Percentiles rank a stretch among this genome's conserved stretches.
Evolutionary conservation across 2,888 invertebrate species (phyloP).

Genomic region (Meganola albula): DNA sequence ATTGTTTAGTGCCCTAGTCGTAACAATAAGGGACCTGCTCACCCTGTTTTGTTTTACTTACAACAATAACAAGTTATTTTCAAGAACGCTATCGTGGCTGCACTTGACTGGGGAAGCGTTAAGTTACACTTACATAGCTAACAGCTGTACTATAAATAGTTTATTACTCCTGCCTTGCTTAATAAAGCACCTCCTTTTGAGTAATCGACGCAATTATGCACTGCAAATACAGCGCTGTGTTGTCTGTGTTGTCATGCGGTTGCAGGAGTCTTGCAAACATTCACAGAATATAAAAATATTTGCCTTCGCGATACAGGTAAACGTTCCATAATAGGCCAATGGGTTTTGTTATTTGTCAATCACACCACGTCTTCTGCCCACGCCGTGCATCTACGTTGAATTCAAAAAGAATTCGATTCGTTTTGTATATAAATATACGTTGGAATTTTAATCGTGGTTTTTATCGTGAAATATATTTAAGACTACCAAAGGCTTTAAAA

Average conservation of each 20-base stretch:
- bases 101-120: slow-evolving; percentile 46
- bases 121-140: slow-evolving; percentile 22
- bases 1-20: slow-evolving; percentile 50
- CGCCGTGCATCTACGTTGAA: slow-evolving; percentile 35
- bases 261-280: slow-evolving; percentile 34
- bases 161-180: slow-evolving; percentile 19
- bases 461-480: slow-evolving; percentile 24
- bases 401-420: slow-evolving; percentile 41
- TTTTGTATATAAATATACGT: slow-evolving; percentile 20
- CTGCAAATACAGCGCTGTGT: slow-evolving; percentile 32
- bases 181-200: slow-evolving; percentile 26
- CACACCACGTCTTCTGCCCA: slow-evolving; percentile 48
- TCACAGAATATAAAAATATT: slow-evolving; percentile 39
- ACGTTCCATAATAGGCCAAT: slow-evolving; percentile 40
- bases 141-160: slow-evolving; percentile 17
- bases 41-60: slow-evolving; percentile 57
- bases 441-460: slow-evolving; percentile 53
- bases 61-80: slow-evolving; percentile 49
- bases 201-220: slow-evolving; percentile 34
- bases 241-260: slow-evolving; percentile 34
- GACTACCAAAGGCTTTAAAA: too few relatives aligned
- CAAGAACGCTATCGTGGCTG: slow-evolving; percentile 41
- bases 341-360: slow-evolving; percentile 46
- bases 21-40: slow-evolving; percentile 55
- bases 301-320: slow-evolving; percentile 41